These are phyloP conservation scores for Eupeodes latifasciatus DNA, from an alignment of 2,888 invertebrate genomes.

Conservation along the genomic window DNA sequence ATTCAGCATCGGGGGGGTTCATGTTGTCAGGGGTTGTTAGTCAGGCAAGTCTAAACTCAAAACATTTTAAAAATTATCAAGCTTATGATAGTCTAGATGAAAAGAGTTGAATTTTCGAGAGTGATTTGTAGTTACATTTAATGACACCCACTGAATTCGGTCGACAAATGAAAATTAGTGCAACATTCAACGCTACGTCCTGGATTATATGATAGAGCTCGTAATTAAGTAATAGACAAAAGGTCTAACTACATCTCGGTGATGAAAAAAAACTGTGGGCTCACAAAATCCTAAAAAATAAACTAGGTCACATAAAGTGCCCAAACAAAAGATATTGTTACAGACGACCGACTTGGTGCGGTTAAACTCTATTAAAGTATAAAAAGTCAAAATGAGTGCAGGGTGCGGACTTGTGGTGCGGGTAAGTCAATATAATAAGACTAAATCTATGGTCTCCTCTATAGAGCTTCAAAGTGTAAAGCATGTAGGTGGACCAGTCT, in stretches of 20 bases:
- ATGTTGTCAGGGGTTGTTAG: conserved; percentile 21
- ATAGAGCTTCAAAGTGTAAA: too few relatives aligned
- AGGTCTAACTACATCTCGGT: conserved; percentile 15
- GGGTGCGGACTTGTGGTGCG: conserved; percentile 43
- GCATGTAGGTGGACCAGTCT: conserved; percentile 63
- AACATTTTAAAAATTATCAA: too few relatives aligned
- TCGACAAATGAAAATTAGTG: not conserved
- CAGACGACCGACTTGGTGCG: conserved; percentile 23
- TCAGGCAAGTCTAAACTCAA: not conserved
- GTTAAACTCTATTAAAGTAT: not conserved
- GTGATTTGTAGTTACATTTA: too few relatives aligned
- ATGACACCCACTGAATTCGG: too few relatives aligned
- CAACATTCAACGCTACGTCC: not conserved
- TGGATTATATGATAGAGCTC: not conserved
- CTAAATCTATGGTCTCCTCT: conserved; percentile 17
- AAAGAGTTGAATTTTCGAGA: not conserved
- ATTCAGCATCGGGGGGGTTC: not conserved
- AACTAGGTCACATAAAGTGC: conserved; percentile 72
- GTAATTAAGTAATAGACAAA: conserved; percentile 24
- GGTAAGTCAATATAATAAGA: conserved; percentile 6
- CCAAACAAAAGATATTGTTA: conserved; percentile 65
- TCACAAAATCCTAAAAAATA: conserved; percentile 44
- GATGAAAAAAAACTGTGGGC: not conserved
- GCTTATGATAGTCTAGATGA: not conserved
- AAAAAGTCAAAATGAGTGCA: conserved; percentile 3